Evolutionary conservation across 2,888 invertebrate genomes (phyloP).

Genomic region (Trichacis sp.): DNA sequence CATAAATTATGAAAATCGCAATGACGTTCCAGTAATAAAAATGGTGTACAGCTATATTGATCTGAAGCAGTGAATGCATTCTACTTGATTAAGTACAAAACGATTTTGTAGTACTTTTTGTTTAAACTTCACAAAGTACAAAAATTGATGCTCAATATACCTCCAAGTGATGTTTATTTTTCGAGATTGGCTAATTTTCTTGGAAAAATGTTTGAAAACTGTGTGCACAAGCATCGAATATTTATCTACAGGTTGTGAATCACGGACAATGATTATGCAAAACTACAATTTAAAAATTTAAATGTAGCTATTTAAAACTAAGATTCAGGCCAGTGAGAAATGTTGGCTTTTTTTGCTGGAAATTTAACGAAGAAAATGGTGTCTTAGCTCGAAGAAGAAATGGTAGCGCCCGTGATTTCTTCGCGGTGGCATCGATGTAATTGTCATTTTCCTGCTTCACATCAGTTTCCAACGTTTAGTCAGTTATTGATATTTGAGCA

Average conservation of each 20-base stretch:
- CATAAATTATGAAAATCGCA: too few species aligned
- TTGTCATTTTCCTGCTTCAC: too few species aligned
- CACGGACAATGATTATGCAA: slow-evolving; percentile 49
- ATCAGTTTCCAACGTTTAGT: slow-evolving; percentile 71
- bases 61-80: slow-evolving; percentile 29
- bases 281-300: slow-evolving; percentile 49
- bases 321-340: slow-evolving; percentile 31
- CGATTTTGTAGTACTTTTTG: slow-evolving; percentile 43
- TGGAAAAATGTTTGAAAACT: neutral
- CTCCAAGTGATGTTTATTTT: slow-evolving; percentile 27
- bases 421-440: too few species aligned
- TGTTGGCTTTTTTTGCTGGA: slow-evolving; percentile 7
- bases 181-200: slow-evolving; percentile 4
- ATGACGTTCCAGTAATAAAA: neutral
- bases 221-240: neutral
- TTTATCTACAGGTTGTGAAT: slow-evolving; percentile 47
- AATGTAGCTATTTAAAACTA: slow-evolving; percentile 50
- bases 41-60: slow-evolving; percentile 3
- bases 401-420: neutral
- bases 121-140: slow-evolving; percentile 35
- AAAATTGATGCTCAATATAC: slow-evolving; percentile 36
- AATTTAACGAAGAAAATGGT: neutral
- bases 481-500: slow-evolving; percentile 96
- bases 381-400: slow-evolving; percentile 4
- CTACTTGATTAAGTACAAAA: slow-evolving; percentile 68